Base-by-base conservation (phyloP, 1,140 invertebrate species). In the Tachypleus tridentatus region DNA sequence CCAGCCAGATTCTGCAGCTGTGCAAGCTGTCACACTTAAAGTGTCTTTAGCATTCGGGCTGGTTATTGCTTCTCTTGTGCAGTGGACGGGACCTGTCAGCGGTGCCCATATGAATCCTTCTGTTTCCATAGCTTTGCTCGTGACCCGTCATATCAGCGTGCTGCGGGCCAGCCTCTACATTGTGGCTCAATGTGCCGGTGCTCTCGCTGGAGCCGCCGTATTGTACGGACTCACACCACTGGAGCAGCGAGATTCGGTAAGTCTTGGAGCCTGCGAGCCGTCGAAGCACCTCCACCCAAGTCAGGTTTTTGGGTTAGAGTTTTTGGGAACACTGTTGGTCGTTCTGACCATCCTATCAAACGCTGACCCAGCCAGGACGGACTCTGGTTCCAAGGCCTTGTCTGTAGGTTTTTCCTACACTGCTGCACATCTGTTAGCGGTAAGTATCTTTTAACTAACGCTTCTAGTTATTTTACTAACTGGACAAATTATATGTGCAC, bases 361-460 rank as follows among this genome's bases (percentile, higher is more conserved):
- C 47, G 68, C 65, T 57, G 72, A 74, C 52, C 60, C 63, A 7
- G 57, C 65, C 8, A 60, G 72, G 4, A 65, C 59, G n/a, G 68
- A 72, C 49, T 53, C 66, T 54, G 69, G 67, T 4, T 69, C 57
- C 10, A 65, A 58, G 49, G 80, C 0, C 3, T 54, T 72, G 4
- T 67, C 78, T 4, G 76, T 83, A 7, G 86, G 87, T 72, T 79
- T 83, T 52, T 70, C 85, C 0, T 79, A 81, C 1, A 84, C 84
- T 0, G 76, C 74, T 3, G 77, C 85, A 4, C 72, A 88, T 4
- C 76, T 84, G 3, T 75, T 87, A 5, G 76, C 86, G 50, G 82
- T 82, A 64, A 86, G 85, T 71, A 58, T 29, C 7, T 47, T 8
- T 7, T 54, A 54, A 54, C n/a, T 54, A 29, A 29, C 29, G 29